Evolutionary conservation across 2,797 vertebrate species (phyloP).

Genomic region (Oreortyx pictus): DNA sequence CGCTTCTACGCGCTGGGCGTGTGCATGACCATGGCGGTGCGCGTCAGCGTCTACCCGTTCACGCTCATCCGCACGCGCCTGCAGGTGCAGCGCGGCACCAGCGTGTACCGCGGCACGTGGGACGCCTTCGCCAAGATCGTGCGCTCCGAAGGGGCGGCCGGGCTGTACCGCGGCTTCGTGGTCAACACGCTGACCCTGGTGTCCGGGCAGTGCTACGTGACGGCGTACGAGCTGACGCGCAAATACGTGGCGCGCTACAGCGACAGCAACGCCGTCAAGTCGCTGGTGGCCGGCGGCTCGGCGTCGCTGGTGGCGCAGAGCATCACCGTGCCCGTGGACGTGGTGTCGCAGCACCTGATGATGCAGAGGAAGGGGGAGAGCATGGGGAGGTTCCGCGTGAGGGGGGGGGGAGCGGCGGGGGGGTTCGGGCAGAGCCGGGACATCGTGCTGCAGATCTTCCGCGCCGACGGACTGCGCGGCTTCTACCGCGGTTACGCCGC

Average conservation of each 20-base stretch:
- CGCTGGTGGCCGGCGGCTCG: slow-evolving; percentile 92
- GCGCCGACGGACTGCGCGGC: slow-evolving; percentile 88
- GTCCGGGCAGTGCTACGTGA: slow-evolving; percentile 98
- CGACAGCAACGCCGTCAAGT: slow-evolving; percentile 92
- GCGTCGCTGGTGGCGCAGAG: slow-evolving; percentile 97
- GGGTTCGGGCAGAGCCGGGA: slow-evolving; percentile 91
- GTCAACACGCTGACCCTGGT: slow-evolving; percentile 96
- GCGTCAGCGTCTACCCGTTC: slow-evolving; percentile 91
- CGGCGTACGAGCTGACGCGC: slow-evolving; percentile 94
- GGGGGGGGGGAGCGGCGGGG: slow-evolving; percentile 62
- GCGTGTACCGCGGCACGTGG: slow-evolving; percentile 91
- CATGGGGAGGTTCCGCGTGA: slow-evolving; percentile 89
- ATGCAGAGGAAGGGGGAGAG: slow-evolving; percentile 91
- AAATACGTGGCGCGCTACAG: slow-evolving; percentile 91
- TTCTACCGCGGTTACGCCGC: slow-evolving; percentile 97
- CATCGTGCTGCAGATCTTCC: slow-evolving; percentile 92
- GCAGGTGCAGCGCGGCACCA: slow-evolving; percentile 95
- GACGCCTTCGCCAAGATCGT: slow-evolving; percentile 96
- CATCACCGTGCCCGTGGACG: slow-evolving; percentile 96
- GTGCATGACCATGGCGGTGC: no score
- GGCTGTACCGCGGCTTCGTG: slow-evolving; percentile 95
- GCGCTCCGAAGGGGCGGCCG: slow-evolving; percentile 84
- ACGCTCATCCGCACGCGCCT: slow-evolving; percentile 94
- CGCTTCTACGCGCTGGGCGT: no score
- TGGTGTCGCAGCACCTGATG: slow-evolving; percentile 97